Percentiles rank a stretch among this genome's conserved stretches.
phyloP scores from a whole-genome alignment of 2,888 invertebrate genomes.

The Melieria picta region DNA sequence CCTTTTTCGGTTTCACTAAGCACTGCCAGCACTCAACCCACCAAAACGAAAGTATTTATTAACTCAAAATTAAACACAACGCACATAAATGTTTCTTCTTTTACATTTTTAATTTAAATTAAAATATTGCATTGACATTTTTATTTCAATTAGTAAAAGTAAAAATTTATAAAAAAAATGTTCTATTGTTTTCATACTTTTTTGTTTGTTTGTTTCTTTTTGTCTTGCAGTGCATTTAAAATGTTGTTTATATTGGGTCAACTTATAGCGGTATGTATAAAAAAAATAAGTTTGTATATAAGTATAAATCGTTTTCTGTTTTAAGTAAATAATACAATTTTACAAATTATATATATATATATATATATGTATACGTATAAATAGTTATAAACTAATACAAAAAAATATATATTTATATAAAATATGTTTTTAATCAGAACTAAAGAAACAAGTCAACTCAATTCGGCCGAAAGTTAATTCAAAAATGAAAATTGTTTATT shows the following conservation, averaged over 20 bases:
- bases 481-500: no score
- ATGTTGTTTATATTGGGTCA: slow-evolving; percentile 1
- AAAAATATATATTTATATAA: slow-evolving; percentile 2
- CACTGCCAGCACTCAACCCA: no score
- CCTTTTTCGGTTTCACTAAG: no score
- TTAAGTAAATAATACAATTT: slow-evolving; percentile 7
- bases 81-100: background rate
- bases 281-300: background rate
- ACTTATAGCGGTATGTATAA: background rate
- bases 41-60: no score
- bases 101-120: slow-evolving; percentile 13
- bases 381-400: background rate
- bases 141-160: slow-evolving; percentile 10
- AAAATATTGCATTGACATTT: slow-evolving; percentile 38
- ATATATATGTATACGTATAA: no score
- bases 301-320: background rate
- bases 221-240: background rate
- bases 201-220: background rate
- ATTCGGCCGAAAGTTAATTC: no score
- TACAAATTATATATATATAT: background rate
- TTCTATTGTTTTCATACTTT: background rate
- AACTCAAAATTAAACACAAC: no score
- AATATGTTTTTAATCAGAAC: background rate
- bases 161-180: slow-evolving; percentile 1
- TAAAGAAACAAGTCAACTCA: no score